Percentiles rank a stretch among this genome's conserved stretches.
Conservation (phyloP, 2,797 vertebrate genomes). For the Anolis apletophallus region DNA sequence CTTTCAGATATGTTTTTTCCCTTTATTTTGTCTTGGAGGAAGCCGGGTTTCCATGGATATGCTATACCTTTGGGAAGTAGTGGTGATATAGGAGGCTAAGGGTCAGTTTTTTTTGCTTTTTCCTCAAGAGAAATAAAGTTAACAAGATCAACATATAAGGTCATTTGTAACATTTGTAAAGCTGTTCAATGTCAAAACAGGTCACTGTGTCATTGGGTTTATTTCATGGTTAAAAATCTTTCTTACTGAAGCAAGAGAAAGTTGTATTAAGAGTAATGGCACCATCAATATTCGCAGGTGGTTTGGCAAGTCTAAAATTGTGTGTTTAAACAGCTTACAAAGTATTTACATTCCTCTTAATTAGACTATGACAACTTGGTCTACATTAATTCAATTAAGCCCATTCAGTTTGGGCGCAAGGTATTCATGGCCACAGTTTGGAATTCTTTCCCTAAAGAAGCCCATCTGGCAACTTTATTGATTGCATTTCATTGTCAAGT, state of each 20-base stretch:
- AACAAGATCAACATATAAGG: not conserved
- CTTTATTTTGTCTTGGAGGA: not conserved
- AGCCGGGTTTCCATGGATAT: not conserved
- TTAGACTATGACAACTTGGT: not conserved
- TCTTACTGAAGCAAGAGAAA: constrained; percentile 4
- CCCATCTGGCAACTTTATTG: not conserved
- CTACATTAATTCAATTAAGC: not conserved
- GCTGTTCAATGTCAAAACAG: not conserved
- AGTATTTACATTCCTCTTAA: not conserved
- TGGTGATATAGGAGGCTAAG: not conserved
- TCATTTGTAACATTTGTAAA: constrained; percentile 8
- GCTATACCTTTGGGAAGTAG: not conserved
- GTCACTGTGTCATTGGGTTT: not conserved
- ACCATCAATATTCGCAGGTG: not conserved
- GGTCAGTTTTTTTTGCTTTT: not conserved
- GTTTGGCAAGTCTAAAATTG: not conserved
- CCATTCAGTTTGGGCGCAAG: not conserved
- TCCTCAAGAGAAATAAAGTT: constrained; percentile 17
- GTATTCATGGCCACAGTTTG: not conserved
- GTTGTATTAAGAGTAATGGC: not conserved
- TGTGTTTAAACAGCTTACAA: not conserved
- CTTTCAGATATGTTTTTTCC: not conserved
- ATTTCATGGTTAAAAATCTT: not conserved
- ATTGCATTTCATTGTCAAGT: not conserved
- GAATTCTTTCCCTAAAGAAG: not conserved